Conservation (phyloP, 2,113 vertebrate genomes). For the Pimephales promelas region DNA sequence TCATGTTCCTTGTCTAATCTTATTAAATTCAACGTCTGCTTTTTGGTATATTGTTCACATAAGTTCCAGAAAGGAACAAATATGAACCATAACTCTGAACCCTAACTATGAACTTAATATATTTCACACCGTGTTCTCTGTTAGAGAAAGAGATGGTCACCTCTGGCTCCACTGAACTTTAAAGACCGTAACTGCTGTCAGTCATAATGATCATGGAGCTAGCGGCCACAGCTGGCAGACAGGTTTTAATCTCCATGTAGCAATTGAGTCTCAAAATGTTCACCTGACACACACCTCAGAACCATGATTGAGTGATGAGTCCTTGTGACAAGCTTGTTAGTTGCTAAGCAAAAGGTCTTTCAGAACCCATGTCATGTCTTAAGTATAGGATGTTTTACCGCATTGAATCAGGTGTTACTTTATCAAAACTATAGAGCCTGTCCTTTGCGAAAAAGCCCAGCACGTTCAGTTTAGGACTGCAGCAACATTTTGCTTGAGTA, state of each 20-base stretch:
- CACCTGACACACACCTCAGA: conserved; percentile 56
- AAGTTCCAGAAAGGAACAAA: background rate
- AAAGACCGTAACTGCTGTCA: conserved; percentile 51
- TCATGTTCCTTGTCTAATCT: background rate
- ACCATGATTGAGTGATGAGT: conserved; percentile 51
- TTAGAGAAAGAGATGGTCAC: conserved; percentile 30
- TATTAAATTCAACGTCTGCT: background rate
- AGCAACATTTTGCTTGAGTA: background rate
- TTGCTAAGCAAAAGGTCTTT: conserved; percentile 8
- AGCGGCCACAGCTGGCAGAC: conserved; percentile 59
- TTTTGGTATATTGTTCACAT: background rate
- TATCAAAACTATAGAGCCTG: background rate
- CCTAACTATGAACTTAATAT: no score
- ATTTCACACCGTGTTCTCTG: background rate
- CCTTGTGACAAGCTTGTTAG: conserved; percentile 53
- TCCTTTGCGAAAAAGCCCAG: background rate
- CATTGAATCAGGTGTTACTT: conserved; percentile 15
- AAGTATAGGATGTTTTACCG: conserved; percentile 25
- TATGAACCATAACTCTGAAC: no score
- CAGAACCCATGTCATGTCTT: conserved; percentile 27
- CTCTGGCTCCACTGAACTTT: conserved; percentile 36
- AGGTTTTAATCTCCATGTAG: conserved; percentile 52
- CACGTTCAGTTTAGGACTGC: background rate
- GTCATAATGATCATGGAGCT: conserved; percentile 38
- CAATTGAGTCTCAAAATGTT: conserved; percentile 53